These are phyloP conservation scores for Metellina segmentata DNA, from an alignment of 2,888 invertebrate species.

Conservation along the genomic window DNA sequence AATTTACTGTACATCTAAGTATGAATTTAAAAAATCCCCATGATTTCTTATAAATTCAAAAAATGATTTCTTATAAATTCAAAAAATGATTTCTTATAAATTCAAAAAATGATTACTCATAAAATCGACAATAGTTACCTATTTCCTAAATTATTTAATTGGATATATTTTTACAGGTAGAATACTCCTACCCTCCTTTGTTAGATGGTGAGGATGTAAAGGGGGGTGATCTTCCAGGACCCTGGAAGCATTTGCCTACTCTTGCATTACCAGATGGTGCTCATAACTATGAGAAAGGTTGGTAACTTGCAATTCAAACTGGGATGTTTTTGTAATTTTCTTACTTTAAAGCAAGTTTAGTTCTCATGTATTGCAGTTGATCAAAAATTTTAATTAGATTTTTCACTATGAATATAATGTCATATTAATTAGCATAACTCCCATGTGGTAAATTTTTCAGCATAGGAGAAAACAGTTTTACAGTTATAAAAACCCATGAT, in stretches of 20 bases:
- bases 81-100: not conserved
- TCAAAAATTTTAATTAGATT: no score
- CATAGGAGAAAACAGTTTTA: no score
- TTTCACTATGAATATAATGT: no score
- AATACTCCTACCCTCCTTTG: slow-evolving; percentile 94
- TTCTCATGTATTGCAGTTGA: no score
- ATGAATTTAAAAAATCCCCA: no score
- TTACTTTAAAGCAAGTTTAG: no score
- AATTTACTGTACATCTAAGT: no score
- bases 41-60: not conserved
- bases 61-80: not conserved
- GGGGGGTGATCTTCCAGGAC: slow-evolving; percentile 91
- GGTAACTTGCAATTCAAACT: no score
- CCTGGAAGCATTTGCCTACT: slow-evolving; percentile 98
- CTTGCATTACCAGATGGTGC: slow-evolving; percentile 98
- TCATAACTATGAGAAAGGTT: slow-evolving; percentile 92
- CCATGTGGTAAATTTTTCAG: no score
- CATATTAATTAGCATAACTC: no score
- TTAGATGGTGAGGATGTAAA: slow-evolving; percentile 85
- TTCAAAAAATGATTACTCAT: not conserved
- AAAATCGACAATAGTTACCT: not conserved
- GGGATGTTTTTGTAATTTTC: no score
- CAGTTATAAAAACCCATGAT: no score
- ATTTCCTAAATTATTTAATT: slow-evolving; percentile 13
- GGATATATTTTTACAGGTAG: slow-evolving; percentile 81